Conservation (phyloP, 2,888 invertebrate genomes). For the Lathronympha strigana region DNA sequence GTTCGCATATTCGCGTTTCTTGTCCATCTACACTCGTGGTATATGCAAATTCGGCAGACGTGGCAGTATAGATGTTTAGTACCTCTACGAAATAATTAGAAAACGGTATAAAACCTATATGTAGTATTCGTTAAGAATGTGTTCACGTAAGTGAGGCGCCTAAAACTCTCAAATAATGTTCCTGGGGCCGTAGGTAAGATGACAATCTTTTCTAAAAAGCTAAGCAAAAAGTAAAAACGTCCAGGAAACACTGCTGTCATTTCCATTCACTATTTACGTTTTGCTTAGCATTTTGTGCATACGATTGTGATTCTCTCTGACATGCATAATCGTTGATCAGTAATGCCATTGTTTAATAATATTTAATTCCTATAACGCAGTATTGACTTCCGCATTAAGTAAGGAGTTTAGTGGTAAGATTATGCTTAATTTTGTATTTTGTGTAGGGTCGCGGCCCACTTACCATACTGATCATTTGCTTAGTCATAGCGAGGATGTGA, state of each 20-base stretch:
- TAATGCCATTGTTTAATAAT: slow-evolving; percentile 67
- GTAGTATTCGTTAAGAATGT: neutral
- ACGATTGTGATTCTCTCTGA: slow-evolving; percentile 41
- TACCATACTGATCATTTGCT: slow-evolving; percentile 78
- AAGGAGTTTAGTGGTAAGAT: slow-evolving; percentile 74
- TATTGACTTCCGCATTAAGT: slow-evolving; percentile 80
- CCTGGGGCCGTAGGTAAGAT: neutral
- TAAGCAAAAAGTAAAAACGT: too few relatives aligned
- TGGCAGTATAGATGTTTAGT: too few relatives aligned
- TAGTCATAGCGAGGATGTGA: slow-evolving; percentile 78
- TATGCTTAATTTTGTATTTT: slow-evolving; percentile 81
- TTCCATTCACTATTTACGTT: too few relatives aligned
- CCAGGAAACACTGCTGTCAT: too few relatives aligned
- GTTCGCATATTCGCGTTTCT: too few relatives aligned
- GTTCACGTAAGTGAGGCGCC: neutral
- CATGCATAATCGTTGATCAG: slow-evolving; percentile 76
- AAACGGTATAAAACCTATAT: neutral
- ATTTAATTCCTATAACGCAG: slow-evolving; percentile 78
- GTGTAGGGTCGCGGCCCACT: slow-evolving; percentile 71
- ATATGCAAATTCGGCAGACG: too few relatives aligned
- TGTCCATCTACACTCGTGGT: too few relatives aligned
- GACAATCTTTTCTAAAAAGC: too few relatives aligned
- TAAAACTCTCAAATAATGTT: neutral
- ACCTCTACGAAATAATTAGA: too few relatives aligned
- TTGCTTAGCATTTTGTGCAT: too few relatives aligned